Percentiles rank a stretch among this genome's conserved stretches.
These are phyloP conservation scores for Plotosus lineatus DNA, from an alignment of 2,113 vertebrate genomes.

Conservation along the genomic window DNA sequence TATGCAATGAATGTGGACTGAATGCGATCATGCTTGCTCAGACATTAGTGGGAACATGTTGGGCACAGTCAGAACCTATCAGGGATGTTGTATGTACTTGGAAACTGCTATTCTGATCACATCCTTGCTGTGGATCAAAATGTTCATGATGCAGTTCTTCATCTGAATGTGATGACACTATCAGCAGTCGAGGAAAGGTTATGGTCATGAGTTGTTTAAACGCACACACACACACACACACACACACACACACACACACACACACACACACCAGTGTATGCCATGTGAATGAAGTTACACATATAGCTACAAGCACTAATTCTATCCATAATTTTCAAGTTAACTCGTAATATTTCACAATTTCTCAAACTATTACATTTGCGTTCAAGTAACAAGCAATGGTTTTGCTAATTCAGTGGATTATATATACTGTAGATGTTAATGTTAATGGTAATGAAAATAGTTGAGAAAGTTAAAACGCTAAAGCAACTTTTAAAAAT, in stretches of 20 bases:
- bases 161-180: no score
- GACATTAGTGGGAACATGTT: no score
- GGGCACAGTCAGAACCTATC: no score
- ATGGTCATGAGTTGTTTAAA: not conserved
- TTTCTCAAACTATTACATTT: not conserved
- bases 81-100: no score
- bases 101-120: no score
- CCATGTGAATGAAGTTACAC: not conserved
- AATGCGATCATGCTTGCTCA: no score
- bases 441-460: not conserved
- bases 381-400: not conserved
- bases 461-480: not conserved
- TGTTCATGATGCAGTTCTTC: no score
- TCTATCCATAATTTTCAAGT: not conserved
- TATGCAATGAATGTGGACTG: no score
- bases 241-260: not conserved
- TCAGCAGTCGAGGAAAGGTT: not conserved
- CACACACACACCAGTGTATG: not conserved
- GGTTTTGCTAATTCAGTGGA: not conserved
- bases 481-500: not conserved
- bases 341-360: not conserved
- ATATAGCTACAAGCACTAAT: not conserved
- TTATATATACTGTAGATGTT: not conserved
- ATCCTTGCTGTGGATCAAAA: no score
- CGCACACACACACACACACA: not conserved